Conservation (phyloP, 2,797 vertebrate species). For the Chrysocyon brachyurus region DNA sequence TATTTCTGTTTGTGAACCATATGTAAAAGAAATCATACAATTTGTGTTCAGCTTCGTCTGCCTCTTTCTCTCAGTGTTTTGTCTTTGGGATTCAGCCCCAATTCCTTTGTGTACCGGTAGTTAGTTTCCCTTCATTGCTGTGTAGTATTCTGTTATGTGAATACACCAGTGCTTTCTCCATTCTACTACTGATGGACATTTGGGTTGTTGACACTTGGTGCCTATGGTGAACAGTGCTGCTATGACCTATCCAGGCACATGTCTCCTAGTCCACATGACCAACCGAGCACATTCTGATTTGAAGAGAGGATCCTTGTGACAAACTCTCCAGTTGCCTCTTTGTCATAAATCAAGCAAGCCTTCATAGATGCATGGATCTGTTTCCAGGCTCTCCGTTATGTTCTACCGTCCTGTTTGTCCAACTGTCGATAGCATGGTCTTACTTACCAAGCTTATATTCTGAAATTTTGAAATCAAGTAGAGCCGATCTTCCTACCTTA, state of each 20-base stretch:
- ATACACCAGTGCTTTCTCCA: neutral
- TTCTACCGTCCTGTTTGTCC: neutral
- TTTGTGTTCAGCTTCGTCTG: neutral
- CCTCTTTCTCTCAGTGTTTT: neutral
- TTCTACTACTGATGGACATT: constrained; percentile 11
- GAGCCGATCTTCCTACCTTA: neutral
- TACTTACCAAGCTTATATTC: constrained; percentile 15
- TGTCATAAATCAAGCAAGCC: neutral
- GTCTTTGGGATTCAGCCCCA: neutral
- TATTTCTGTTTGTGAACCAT: constrained; percentile 43
- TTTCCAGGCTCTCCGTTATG: neutral
- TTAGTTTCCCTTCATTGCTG: constrained; percentile 38
- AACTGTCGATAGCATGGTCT: neutral
- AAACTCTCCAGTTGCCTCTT: neutral
- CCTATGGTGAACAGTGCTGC: neutral
- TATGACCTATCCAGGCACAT: neutral
- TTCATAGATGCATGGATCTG: neutral
- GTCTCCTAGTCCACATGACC: neutral
- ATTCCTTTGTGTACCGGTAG: neutral
- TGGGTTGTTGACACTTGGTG: neutral
- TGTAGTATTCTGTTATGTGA: neutral
- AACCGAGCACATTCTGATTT: neutral
- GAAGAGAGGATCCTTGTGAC: constrained; percentile 10
- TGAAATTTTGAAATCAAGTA: constrained; percentile 3
- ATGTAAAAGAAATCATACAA: neutral